Conservation (phyloP, 2,113 vertebrate species). For the Cyprinodon variegatus region DNA sequence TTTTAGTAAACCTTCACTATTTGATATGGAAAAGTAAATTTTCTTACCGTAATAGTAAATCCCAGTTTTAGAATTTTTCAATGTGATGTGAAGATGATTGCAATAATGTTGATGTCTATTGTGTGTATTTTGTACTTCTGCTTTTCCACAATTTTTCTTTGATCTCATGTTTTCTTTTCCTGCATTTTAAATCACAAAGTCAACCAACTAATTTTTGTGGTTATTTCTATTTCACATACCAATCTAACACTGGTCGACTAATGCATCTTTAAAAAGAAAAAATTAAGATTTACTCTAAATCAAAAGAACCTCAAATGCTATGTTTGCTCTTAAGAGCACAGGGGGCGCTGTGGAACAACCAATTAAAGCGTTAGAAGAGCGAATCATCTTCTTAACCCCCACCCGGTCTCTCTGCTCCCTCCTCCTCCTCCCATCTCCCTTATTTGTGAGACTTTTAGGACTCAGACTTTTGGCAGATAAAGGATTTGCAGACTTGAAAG, state of each 20-base stretch:
- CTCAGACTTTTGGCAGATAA: constrained; percentile 15
- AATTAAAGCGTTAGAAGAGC: background rate
- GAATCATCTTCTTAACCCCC: background rate
- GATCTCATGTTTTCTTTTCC: background rate
- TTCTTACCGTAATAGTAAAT: background rate
- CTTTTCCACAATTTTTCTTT: background rate
- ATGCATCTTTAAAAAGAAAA: background rate
- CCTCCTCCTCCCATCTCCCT: background rate
- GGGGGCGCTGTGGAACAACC: constrained; percentile 55
- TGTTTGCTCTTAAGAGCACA: constrained; percentile 12
- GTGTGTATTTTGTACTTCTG: background rate
- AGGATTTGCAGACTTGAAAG: constrained; percentile 24
- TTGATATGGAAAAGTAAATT: background rate
- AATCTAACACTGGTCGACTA: no score
- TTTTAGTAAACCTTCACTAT: background rate
- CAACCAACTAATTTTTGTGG: background rate
- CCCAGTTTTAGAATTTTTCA: background rate
- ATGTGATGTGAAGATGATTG: background rate
- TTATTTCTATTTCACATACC: no score
- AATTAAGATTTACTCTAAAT: no score
- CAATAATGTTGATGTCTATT: background rate
- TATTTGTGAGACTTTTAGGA: constrained; percentile 18
- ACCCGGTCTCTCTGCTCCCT: background rate
- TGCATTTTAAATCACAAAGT: background rate
- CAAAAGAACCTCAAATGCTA: background rate